Base-by-base conservation (phyloP, 2,113 vertebrate genomes). In the Excalfactoria chinensis region DNA sequence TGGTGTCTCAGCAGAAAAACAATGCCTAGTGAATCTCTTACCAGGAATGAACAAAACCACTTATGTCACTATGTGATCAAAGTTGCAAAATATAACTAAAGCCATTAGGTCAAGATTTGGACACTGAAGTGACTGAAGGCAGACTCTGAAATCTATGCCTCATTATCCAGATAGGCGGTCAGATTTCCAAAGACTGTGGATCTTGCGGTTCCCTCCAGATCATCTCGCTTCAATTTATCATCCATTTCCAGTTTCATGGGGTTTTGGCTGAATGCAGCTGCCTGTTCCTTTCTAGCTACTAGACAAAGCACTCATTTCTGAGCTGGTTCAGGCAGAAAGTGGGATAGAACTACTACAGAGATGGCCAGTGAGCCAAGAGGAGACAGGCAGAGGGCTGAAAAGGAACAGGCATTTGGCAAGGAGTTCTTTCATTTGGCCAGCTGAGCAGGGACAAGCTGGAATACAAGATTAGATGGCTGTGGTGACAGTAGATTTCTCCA, bases 261-360 rank as follows among this genome's bases (percentile, higher is more conserved):
- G 89, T 69, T 86, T 73, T 87, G 60, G 34, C 46, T 85, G 60
- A 89, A 85, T 58, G 69, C 66, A 86, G 60, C 51, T 94, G 73
- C 53, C 37, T 70, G 25, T 78, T 90, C 40, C 76, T 49, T 43
- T 67, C 43, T 40, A 60, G 67, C 70, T 86, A 40, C n/a, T 78
- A 88, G 68, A 75, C 49, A 90, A 72, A 88, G 55, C 30, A 7
- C 60, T 60, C 30, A n/a, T 66, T 88, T 70, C 20, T 5, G 72
- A 86, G 46, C 43, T 81, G 56, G 41, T 62, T 69, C 69, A 56
- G 59, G 72, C 60, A 84, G 68, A 76, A 23, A 88, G 49, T 18
- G 34, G 60, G 78, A 71, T 5, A 71, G 60, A 17, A 58, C 67
- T 35, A 51, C 1, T n/a, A 2, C 44, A 81, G 55, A 64, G 30